Base-by-base conservation (phyloP, 35 echinoderm and acorn worm genomes). In the Ptychodera flava region DNA sequence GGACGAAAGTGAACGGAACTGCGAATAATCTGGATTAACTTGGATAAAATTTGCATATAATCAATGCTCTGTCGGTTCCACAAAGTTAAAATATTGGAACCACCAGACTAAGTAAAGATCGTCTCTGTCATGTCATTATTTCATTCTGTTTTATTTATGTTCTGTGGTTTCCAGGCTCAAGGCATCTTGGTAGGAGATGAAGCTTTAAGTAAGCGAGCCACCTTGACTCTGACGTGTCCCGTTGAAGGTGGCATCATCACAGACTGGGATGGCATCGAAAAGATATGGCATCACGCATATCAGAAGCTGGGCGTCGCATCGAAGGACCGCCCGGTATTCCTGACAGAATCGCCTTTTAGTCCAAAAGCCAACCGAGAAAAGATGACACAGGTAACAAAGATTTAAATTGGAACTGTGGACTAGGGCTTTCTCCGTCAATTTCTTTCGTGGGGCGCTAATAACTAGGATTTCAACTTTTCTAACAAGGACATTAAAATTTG, bases 201-300 rank as follows among this genome's bases (percentile, higher is more conserved):
- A 37, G 82, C 82, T 36, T 36, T 36, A 27, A 30, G 33, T 1
- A 16, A 83, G 15, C 12, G 34, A 36, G 82, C 35, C 0, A 16
- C 0, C n/a, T 28, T 83, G 16, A 16, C 16, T 34, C 30, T 83
- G 34, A 28, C 30, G 31, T 37, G 37, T 83, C 82, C 82, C 10
- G 37, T 83, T 28, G 82, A 83, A 31, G 33, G 35, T 83, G 82
- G 82, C 31, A 31, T 83, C 29, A 28, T 83, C 0, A 83, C 82
- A 34, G 37, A 83, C 35, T 83, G 82, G 82, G 82, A 37, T 37
- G 82, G n/a, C 16, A 83, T 83, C 33, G 82, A 83, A 88, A 81
- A 37, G 37, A 81, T 79, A 37, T 29, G 30, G 85, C 75, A 78
- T 28, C 28, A 88, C 52, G 37, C 77, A 1, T 80, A 37, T 30